phyloP scores from a whole-genome alignment of 2,888 invertebrate genomes.

The Andrena haemorrhoa region DNA sequence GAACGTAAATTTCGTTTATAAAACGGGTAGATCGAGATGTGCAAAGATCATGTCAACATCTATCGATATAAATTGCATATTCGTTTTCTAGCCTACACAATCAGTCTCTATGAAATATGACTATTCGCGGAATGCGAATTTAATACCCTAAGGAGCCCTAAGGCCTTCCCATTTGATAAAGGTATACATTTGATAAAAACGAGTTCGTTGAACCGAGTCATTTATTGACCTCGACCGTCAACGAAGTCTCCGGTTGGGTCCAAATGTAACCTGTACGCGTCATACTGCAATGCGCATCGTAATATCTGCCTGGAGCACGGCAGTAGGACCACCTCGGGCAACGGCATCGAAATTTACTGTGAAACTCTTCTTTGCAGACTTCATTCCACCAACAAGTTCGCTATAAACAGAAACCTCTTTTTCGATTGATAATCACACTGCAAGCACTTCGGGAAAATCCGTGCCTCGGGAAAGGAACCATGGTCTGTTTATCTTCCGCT shows the following conservation, averaged over 20 bases:
- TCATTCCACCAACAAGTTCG: slow-evolving; percentile 98
- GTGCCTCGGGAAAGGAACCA: background rate
- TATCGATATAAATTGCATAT: background rate
- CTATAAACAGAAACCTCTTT: slow-evolving; percentile 84
- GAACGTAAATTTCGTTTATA: background rate
- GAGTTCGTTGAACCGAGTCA: slow-evolving; percentile 31
- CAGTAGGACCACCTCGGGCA: slow-evolving; percentile 96
- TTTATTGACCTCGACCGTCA: slow-evolving; percentile 79
- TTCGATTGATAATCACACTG: background rate
- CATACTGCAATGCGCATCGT: slow-evolving; percentile 96
- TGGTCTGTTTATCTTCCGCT: slow-evolving; percentile 10
- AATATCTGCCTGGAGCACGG: slow-evolving; percentile 94
- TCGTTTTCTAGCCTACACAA: background rate
- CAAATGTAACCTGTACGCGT: slow-evolving; percentile 96
- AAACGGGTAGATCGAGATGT: background rate
- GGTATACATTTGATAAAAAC: background rate
- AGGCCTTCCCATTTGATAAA: slow-evolving; percentile 5
- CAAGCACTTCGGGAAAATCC: background rate
- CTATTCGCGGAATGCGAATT: slow-evolving; percentile 8
- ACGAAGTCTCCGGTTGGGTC: slow-evolving; percentile 89
- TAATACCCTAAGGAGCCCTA: background rate
- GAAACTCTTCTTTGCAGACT: slow-evolving; percentile 96
- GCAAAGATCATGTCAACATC: background rate
- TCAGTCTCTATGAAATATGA: slow-evolving; percentile 17
- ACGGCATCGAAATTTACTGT: slow-evolving; percentile 93